Evolutionary conservation across 2,797 vertebrate genomes (phyloP), one percentile per base, ranked within the genome.

Genomic region (Cossypha heuglini): DNA sequence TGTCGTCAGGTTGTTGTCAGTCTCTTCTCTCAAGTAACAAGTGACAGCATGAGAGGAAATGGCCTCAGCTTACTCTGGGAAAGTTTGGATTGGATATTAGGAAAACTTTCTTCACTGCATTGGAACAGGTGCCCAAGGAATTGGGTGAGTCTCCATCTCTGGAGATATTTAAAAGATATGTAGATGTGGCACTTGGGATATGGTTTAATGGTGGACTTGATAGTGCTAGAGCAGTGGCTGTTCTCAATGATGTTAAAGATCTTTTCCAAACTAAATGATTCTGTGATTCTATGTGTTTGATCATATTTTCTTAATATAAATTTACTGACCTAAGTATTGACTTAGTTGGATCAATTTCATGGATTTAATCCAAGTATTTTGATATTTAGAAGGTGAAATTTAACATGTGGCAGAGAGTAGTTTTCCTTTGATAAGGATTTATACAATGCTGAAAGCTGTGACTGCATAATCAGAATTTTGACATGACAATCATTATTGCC

Each of bases 381-480:
- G 6, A 40, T 48, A 58, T 10, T 52, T 71, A 48, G 37, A 91
- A 88, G 20, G 35, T 75, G 20, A 84, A 67, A 11, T 78, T 62
- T 85, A 81, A 45, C 29, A 72, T 57, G 37, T 20, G 72, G 13
- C n/a, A 67, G 52, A 67, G 66, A 69, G 33, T 42, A 46, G 24
- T 74, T 88, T 86, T 52, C 29, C 38, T 82, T 79, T 64, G 42
- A 57, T 57, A 76, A 66, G 25, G 35, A 43, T 77, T 82, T 82
- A 9, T 72, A 51, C 1, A 1, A 12, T 59, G 57, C 31, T 88
- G 52, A 26, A 45, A 63, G 17, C 25, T 62, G 45, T 64, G 84
- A 28, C 16, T 48, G 22, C 0, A 1, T 46, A 7, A n/a, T 21
- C 25, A 57, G 68, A 61, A 49, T 61, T 88, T 57, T 86, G 59